Conservation (phyloP, 2,888 invertebrate genomes). For the Parnassius smintheus region DNA sequence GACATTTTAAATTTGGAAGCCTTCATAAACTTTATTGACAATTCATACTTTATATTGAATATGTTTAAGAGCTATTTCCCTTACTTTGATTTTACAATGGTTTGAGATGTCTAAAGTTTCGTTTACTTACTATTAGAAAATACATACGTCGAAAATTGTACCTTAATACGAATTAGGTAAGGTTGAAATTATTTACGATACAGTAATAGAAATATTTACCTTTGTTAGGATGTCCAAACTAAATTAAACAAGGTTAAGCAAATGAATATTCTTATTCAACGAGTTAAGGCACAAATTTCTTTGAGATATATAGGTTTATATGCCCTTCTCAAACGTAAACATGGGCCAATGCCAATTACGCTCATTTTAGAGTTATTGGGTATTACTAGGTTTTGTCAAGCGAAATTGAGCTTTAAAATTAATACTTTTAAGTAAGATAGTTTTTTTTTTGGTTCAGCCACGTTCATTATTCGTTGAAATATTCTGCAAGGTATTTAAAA, state of each 20-base stretch:
- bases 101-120: not conserved
- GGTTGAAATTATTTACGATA: not conserved
- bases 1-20: constrained; percentile 17
- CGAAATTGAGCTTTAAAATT: not conserved
- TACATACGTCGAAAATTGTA: not conserved
- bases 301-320: constrained; percentile 2
- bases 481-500: not conserved
- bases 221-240: constrained; percentile 6
- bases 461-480: constrained; percentile 11
- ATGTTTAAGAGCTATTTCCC: constrained; percentile 5
- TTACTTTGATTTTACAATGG: not conserved
- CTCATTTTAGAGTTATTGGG: constrained; percentile 17
- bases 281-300: constrained; percentile 6
- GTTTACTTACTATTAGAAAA: not conserved
- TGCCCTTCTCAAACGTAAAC: not conserved
- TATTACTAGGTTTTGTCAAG: not conserved
- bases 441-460: not conserved
- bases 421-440: not conserved
- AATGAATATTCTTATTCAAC: not conserved
- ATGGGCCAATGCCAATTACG: constrained; percentile 10
- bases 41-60: not conserved
- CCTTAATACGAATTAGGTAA: not conserved
- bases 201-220: constrained; percentile 10
- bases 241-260: constrained; percentile 1
- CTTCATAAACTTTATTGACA: not conserved